These are phyloP conservation scores for Semaprochilodus insignis DNA, from an alignment of 2,797 vertebrate genomes.

Conservation along the genomic window DNA sequence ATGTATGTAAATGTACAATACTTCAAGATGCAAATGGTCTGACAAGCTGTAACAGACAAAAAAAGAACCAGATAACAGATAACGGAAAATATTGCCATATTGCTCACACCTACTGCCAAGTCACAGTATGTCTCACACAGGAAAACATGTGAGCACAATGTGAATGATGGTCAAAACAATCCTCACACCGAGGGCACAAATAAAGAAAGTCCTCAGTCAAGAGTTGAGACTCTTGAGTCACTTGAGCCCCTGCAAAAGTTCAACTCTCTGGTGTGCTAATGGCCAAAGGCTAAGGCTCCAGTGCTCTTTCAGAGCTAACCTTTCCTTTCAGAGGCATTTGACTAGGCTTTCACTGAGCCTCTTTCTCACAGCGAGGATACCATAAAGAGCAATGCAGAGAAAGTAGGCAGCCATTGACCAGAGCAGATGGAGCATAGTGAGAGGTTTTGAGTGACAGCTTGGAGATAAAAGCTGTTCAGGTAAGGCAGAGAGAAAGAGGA, in stretches of 20 bases:
- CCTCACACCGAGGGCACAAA: background rate
- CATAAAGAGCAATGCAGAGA: conserved; percentile 19
- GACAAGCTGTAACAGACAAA: no score
- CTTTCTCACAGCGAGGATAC: conserved; percentile 36
- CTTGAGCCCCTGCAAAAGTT: conserved; percentile 10
- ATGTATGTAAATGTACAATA: no score
- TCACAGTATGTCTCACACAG: background rate
- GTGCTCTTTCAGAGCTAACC: conserved; percentile 36
- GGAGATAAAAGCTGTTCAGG: conserved; percentile 37
- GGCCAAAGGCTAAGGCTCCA: conserved; percentile 27
- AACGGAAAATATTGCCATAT: no score
- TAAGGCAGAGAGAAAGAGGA: conserved; percentile 24
- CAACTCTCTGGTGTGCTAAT: conserved; percentile 13
- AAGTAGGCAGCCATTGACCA: conserved; percentile 45
- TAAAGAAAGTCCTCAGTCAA: conserved; percentile 15
- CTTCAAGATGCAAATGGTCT: no score
- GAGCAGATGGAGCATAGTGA: conserved; percentile 31
- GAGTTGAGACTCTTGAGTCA: conserved; percentile 5
- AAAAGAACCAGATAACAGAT: no score
- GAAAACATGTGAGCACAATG: background rate
- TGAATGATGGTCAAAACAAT: background rate
- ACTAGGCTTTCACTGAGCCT: conserved; percentile 39
- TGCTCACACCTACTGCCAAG: background rate
- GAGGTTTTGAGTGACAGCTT: conserved; percentile 41
- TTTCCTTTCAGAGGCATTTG: conserved; percentile 46